Base-by-base conservation (phyloP, 1,140 invertebrate genomes). In the Rhynchophorus ferrugineus region DNA sequence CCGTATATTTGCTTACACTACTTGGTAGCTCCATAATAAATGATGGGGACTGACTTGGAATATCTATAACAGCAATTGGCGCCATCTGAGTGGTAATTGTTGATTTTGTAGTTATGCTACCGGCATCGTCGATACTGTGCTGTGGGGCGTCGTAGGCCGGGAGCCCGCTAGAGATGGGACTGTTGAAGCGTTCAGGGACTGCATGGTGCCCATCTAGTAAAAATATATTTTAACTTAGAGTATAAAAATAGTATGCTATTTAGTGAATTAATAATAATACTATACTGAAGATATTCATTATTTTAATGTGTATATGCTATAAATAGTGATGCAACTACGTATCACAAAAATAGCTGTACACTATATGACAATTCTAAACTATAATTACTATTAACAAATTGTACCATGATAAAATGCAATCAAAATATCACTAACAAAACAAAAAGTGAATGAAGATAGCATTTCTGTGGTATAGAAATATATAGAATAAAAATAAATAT, bases 161-260 rank as follows among this genome's bases (percentile, higher is more conserved):
- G 88, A 91, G 22, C 87, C 87, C 51, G 87, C 87, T 44, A 91
- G 75, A 0, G 87, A 90, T 47, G 88, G 87, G 34, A 85, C 85
- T 14, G 87, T 81, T 11, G 87, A 89, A 50, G 82, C 82, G 70
- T 87, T 87, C 51, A 89, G 69, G 16, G 84, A 87, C 16, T 85
- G 83, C 87, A 92, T 86, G 24, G 89, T 91, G 36, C 88, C 88
- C 80, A 91, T 91, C 87, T 90, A 66, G 29, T 11, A 29, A 29
- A 29, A 29, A 29, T 29, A n/a, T 29, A 29, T 29, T 29, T 29
- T 11, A 29, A 29, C 5, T 29, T 29, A 29, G 11, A 11, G 24
- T 29, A 69, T 72, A 54, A 50, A 63, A 16, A 53, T 36, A 57
- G 24, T 35, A 13, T 21, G 8, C 8, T 34, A 34, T 8, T 8